Percentiles rank a stretch among this genome's conserved stretches.
These are phyloP conservation scores for Sus cebifrons DNA, from an alignment of 2,797 vertebrate genomes.

Conservation along the genomic window DNA sequence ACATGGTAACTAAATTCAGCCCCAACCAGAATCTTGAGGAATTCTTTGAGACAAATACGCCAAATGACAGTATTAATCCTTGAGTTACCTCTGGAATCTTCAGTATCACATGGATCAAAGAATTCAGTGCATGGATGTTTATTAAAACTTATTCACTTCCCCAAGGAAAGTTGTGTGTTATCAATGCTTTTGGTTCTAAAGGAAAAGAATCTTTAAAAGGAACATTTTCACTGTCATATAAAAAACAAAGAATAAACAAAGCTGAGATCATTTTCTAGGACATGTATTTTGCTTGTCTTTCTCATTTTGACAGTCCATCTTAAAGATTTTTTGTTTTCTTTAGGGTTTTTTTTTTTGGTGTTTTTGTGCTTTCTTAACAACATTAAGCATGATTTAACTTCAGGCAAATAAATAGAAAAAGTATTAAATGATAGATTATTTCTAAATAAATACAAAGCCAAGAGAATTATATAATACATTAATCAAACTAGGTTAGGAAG, in stretches of 20 bases:
- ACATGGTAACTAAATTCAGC: slow-evolving; percentile 85
- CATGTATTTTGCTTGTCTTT: slow-evolving; percentile 13
- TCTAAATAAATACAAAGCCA: slow-evolving; percentile 44
- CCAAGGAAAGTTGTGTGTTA: slow-evolving; percentile 4
- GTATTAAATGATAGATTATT: not conserved
- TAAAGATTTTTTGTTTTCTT: not conserved
- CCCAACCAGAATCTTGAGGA: slow-evolving; percentile 71
- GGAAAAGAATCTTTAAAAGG: not conserved
- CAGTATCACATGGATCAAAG: slow-evolving; percentile 54
- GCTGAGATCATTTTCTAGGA: slow-evolving; percentile 5
- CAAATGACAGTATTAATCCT: slow-evolving; percentile 79
- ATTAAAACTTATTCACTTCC: slow-evolving; percentile 61
- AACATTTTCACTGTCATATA: not conserved
- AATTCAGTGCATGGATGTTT: slow-evolving; percentile 39
- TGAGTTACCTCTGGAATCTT: slow-evolving; percentile 60
- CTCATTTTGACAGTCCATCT: slow-evolving; percentile 17
- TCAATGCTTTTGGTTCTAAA: not conserved
- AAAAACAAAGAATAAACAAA: slow-evolving; percentile 25
- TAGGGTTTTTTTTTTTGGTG: not conserved
- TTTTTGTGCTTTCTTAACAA: not conserved
- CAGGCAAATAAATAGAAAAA: not conserved
- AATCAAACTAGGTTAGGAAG: slow-evolving; percentile 16
- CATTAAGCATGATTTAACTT: slow-evolving; percentile 35
- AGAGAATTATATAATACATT: not conserved
- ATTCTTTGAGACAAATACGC: slow-evolving; percentile 82